Evolutionary conservation across 1,140 invertebrate genomes (phyloP).

Genomic region (Temnothorax longispinosus): DNA sequence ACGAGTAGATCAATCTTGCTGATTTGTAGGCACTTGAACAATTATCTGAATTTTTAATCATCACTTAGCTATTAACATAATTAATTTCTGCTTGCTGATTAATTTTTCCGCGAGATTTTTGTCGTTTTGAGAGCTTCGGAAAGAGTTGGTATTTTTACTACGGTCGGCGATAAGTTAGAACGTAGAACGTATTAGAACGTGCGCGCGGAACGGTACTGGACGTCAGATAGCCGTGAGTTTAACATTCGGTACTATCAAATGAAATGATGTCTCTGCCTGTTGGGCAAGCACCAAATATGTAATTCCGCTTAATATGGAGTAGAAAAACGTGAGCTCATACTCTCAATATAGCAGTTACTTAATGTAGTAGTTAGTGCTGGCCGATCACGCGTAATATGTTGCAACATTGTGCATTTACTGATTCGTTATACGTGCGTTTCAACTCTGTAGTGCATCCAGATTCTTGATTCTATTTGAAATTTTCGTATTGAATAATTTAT

Average conservation of each 20-base stretch:
- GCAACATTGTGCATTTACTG: conserved; percentile 12
- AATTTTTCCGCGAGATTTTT: background rate
- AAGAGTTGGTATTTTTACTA: background rate
- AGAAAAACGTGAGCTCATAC: conserved; percentile 72
- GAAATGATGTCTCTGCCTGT: conserved; percentile 13
- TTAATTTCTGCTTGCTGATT: background rate
- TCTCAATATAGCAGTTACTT: conserved; percentile 74
- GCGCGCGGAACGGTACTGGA: background rate
- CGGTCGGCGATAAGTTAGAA: background rate
- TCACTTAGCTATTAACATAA: background rate
- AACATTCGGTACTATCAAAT: conserved; percentile 12
- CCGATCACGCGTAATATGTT: background rate
- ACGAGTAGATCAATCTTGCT: background rate
- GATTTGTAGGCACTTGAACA: background rate
- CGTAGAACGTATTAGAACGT: background rate
- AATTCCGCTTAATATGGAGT: conserved; percentile 46
- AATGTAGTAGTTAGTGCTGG: conserved; percentile 25
- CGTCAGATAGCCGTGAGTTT: background rate
- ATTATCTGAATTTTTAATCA: background rate
- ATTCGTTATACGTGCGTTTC: background rate
- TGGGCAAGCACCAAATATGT: conserved; percentile 46
- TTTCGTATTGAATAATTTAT: background rate
- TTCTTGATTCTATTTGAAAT: background rate
- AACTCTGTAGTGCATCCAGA: background rate
- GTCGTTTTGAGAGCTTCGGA: background rate